Conservation (phyloP, 2,888 invertebrate species). For the Caenorhabditis imperialis region DNA sequence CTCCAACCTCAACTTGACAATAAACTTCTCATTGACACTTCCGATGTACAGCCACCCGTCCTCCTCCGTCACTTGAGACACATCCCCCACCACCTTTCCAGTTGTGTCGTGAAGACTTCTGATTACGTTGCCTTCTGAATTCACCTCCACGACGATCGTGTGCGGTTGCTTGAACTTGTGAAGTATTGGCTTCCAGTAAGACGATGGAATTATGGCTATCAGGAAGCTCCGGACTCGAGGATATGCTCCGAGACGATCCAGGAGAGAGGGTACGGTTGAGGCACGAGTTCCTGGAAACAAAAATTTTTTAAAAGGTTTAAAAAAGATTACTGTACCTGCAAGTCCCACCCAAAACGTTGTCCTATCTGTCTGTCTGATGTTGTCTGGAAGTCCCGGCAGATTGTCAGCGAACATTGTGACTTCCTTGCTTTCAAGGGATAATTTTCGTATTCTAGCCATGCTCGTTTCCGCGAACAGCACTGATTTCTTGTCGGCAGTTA, state of each 20-base stretch:
- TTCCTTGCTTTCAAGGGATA: slow-evolving; percentile 55
- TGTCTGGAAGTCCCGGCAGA: slow-evolving; percentile 83
- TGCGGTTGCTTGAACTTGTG: slow-evolving; percentile 64
- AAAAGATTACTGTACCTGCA: slow-evolving; percentile 23
- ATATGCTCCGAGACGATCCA: slow-evolving; percentile 58
- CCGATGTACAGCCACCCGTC: slow-evolving; percentile 70
- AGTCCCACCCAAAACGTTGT: slow-evolving; percentile 64
- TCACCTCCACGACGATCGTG: slow-evolving; percentile 68
- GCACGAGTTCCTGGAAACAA: slow-evolving; percentile 32
- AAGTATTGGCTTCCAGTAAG: slow-evolving; percentile 57
- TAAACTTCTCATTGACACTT: slow-evolving; percentile 67
- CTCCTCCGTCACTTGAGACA: slow-evolving; percentile 70
- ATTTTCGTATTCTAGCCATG: slow-evolving; percentile 84
- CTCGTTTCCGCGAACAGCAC: slow-evolving; percentile 86
- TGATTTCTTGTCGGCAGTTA: slow-evolving; percentile 88
- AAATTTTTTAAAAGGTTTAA: too few species aligned
- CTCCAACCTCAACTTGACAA: slow-evolving; percentile 60
- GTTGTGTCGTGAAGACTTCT: slow-evolving; percentile 69
- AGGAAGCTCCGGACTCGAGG: slow-evolving; percentile 63
- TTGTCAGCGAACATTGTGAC: slow-evolving; percentile 87
- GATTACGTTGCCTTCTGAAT: slow-evolving; percentile 67
- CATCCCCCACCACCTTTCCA: slow-evolving; percentile 66
- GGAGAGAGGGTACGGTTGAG: slow-evolving; percentile 31
- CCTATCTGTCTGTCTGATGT: slow-evolving; percentile 80
- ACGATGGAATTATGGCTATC: slow-evolving; percentile 50